These are phyloP conservation scores for Molorchus minor DNA, from an alignment of 2,888 invertebrate species.

Conservation along the genomic window DNA sequence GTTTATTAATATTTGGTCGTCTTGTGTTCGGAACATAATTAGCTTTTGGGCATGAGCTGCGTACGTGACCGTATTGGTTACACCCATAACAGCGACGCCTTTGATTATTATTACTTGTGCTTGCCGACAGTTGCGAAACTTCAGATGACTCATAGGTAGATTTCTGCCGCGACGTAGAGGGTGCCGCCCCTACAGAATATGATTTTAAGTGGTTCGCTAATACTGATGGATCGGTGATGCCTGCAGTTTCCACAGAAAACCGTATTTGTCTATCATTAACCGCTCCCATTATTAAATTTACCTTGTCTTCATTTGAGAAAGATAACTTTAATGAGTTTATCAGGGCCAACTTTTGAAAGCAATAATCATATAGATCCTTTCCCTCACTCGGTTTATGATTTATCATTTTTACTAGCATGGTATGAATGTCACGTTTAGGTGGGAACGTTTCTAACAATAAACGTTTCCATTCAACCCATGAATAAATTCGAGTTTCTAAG, in stretches of 20 bases:
- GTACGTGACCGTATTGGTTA: no score
- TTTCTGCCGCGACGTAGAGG: not conserved
- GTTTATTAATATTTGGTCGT: not conserved
- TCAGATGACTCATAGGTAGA: not conserved
- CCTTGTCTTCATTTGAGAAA: slow-evolving; percentile 11
- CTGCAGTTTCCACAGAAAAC: slow-evolving; percentile 25
- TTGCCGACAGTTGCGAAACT: not conserved
- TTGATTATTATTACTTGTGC: no score
- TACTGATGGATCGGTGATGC: slow-evolving; percentile 14
- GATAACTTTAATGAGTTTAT: slow-evolving; percentile 11
- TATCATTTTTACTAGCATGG: slow-evolving; percentile 13
- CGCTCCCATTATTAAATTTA: slow-evolving; percentile 27
- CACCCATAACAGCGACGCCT: no score
- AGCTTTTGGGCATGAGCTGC: not conserved
- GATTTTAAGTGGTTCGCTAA: slow-evolving; percentile 21
- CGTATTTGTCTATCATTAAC: slow-evolving; percentile 18
- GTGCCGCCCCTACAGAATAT: not conserved
- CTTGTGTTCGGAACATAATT: not conserved
- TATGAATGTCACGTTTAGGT: slow-evolving; percentile 29
- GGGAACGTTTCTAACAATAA: slow-evolving; percentile 28
- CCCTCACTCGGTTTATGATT: not conserved
- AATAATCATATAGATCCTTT: not conserved
- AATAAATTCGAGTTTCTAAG: slow-evolving; percentile 29
- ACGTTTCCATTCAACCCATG: slow-evolving; percentile 31
- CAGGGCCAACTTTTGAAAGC: slow-evolving; percentile 24